Conservation (phyloP, 2,888 invertebrate genomes). For the Pterobdella sp. region DNA sequence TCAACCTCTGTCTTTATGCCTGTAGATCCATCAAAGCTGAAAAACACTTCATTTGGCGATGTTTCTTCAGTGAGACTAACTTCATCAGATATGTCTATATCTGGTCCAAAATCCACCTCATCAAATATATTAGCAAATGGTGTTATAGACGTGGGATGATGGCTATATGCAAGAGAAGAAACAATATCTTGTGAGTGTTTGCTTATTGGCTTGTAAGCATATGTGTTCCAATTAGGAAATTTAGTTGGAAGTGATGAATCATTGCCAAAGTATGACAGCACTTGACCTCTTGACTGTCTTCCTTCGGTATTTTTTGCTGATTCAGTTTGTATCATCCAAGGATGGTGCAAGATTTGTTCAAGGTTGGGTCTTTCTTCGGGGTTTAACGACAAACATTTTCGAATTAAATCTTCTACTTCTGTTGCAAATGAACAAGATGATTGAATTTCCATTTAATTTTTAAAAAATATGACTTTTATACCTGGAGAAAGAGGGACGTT, state of each 20-base stretch:
- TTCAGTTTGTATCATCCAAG: conserved; percentile 51
- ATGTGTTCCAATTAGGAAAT: neutral
- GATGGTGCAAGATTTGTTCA: conserved; percentile 55
- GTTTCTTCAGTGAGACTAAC: neutral
- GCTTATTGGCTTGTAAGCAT: conserved; percentile 9
- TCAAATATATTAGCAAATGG: neutral
- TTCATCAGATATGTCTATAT: conserved; percentile 2
- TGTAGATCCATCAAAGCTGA: neutral
- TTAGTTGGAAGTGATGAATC: neutral
- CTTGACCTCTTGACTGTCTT: neutral
- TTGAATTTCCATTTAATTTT: too few relatives aligned
- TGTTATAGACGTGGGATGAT: neutral
- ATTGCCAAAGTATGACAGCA: neutral
- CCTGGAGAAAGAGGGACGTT: conserved; percentile 16
- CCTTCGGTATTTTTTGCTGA: neutral
- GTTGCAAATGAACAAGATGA: conserved; percentile 4
- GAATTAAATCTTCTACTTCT: conserved; percentile 56
- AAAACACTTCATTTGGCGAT: neutral
- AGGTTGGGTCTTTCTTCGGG: conserved; percentile 54
- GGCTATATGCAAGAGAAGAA: conserved; percentile 3
- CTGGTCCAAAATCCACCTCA: conserved; percentile 2
- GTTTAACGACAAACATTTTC: conserved; percentile 54
- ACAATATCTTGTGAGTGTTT: conserved; percentile 21
- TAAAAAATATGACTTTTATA: too few relatives aligned
- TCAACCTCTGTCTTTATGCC: conserved; percentile 5